Conservation (phyloP, 1,140 invertebrate genomes). For the Metaphire vulgaris region DNA sequence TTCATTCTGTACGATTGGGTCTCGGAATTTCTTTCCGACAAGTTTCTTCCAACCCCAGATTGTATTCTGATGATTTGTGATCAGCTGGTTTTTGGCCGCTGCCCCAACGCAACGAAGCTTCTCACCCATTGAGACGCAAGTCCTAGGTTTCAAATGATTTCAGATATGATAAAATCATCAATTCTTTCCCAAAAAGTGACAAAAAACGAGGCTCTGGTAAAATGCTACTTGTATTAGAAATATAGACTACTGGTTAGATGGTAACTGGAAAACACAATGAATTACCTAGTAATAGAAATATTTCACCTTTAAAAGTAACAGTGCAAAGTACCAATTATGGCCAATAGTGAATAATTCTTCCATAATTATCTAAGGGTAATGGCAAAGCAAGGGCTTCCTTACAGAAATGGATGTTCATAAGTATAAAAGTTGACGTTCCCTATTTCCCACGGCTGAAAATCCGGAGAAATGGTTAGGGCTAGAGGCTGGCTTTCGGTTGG, state of each 20-base stretch:
- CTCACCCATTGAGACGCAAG: conserved; percentile 87
- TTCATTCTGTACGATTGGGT: conserved; percentile 77
- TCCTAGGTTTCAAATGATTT: conserved; percentile 57
- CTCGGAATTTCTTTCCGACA: conserved; percentile 73
- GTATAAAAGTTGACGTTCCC: no score
- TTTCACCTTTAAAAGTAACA: neutral
- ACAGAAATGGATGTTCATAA: no score
- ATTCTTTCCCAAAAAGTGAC: neutral
- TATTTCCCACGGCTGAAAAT: no score
- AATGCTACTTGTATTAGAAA: neutral
- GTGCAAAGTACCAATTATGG: neutral
- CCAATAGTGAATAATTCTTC: no score
- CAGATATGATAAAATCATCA: neutral
- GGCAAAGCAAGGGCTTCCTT: no score
- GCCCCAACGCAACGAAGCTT: conserved; percentile 88
- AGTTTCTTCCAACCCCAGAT: conserved; percentile 87
- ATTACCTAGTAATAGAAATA: no score
- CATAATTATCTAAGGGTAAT: no score
- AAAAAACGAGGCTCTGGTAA: neutral
- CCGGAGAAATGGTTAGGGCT: no score
- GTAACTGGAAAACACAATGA: neutral
- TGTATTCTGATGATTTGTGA: conserved; percentile 96
- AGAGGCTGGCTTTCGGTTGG: no score
- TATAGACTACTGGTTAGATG: neutral
- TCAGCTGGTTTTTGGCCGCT: conserved; percentile 90